phyloP scores from a whole-genome alignment of 2,888 invertebrate species.

The Hoplodrina ambigua region DNA sequence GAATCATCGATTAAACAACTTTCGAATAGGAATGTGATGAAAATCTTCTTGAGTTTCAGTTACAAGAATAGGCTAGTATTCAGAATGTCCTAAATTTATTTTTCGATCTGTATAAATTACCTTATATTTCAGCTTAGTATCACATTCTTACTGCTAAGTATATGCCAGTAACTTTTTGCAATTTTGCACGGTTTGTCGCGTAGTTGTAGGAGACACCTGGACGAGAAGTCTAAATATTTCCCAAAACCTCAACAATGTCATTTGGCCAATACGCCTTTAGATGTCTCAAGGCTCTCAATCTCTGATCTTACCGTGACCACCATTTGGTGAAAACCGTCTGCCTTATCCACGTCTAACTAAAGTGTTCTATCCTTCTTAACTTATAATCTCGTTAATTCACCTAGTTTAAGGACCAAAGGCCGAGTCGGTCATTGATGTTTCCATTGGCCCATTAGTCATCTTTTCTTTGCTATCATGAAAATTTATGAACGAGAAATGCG shows the following conservation, averaged over 20 bases:
- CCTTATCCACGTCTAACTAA: not conserved
- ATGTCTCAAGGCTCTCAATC: not conserved
- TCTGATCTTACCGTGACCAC: not conserved
- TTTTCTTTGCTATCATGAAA: slow-evolving; percentile 1
- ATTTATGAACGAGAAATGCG: slow-evolving; percentile 2
- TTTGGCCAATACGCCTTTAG: not conserved
- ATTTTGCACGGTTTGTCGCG: not conserved
- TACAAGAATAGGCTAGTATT: not conserved
- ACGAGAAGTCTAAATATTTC: not conserved
- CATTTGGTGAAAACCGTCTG: not conserved
- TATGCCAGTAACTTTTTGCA: not conserved
- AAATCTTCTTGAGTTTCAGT: not conserved
- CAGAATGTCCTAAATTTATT: not conserved
- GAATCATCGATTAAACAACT: slow-evolving; percentile 8
- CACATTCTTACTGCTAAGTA: not conserved
- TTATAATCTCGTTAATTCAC: slow-evolving; percentile 13
- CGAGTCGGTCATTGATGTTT: not conserved
- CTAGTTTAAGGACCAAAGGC: slow-evolving; percentile 26
- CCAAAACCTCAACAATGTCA: not conserved
- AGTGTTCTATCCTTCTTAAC: not conserved
- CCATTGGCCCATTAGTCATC: slow-evolving; percentile 17
- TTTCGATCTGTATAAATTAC: not conserved
- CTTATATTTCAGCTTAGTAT: not conserved
- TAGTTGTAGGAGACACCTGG: not conserved
- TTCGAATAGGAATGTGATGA: slow-evolving; percentile 4